Conservation (phyloP, 1,140 invertebrate genomes). For the Gerris buenoi region DNA sequence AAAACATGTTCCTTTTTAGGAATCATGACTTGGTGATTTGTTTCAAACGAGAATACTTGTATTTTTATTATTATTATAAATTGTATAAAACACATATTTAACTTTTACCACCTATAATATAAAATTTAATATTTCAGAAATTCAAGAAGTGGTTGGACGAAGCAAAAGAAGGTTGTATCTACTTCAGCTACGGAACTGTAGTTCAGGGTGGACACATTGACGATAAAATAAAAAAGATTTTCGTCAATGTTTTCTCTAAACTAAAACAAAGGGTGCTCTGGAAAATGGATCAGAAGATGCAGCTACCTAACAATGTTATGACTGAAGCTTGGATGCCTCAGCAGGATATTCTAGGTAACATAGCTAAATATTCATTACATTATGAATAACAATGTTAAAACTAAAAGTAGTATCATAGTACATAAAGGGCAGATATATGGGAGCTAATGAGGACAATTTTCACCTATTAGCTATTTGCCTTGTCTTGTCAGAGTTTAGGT, state of each 20-base stretch:
- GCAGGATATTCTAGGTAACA: constrained; percentile 48
- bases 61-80: no score
- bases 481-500: no score
- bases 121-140: no score
- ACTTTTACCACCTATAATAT: no score
- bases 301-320: constrained; percentile 27
- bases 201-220: constrained; percentile 8
- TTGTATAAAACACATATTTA: no score
- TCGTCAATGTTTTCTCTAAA: constrained; percentile 20
- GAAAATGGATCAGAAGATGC: constrained; percentile 22
- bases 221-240: constrained; percentile 5
- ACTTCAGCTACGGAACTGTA: constrained; percentile 28
- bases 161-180: constrained; percentile 29
- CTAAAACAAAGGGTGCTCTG: constrained; percentile 26
- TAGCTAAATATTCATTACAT: constrained; percentile 14
- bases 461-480: no score
- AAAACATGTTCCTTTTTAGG: no score
- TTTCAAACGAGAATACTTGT: no score
- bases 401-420: neutral
- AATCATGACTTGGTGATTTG: no score
- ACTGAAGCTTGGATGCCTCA: constrained; percentile 48
- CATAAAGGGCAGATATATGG: neutral
- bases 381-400: neutral
- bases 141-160: constrained; percentile 25
- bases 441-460: no score